Evolutionary conservation across 2,113 vertebrate genomes (phyloP).

Genomic region (Casuarius casuarius): DNA sequence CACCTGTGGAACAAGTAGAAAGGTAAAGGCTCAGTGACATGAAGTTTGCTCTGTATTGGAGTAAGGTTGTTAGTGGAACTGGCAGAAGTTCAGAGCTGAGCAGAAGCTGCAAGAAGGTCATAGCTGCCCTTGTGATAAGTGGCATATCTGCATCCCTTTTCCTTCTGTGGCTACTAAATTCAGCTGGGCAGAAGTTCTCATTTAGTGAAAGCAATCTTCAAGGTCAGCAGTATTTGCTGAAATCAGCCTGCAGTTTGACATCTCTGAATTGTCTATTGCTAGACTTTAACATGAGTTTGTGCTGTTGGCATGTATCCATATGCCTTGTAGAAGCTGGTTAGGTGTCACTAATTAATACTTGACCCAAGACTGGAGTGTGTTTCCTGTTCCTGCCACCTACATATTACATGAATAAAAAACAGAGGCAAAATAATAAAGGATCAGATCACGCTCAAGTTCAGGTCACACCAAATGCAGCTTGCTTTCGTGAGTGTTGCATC

Average conservation of each 20-base stretch:
- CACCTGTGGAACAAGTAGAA: constrained; percentile 59
- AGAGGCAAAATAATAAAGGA: background rate
- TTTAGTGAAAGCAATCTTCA: background rate
- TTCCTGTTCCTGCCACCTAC: background rate
- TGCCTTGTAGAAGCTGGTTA: background rate
- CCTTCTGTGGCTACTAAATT: background rate
- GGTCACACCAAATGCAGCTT: background rate
- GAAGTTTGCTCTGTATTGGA: background rate
- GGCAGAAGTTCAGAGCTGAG: background rate
- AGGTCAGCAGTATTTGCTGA: background rate
- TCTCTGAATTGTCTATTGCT: background rate
- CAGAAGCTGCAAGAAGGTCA: background rate
- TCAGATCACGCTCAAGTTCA: background rate
- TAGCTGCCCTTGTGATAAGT: background rate
- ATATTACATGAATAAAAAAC: background rate
- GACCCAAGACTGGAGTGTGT: background rate
- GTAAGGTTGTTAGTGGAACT: background rate
- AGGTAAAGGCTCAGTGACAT: background rate
- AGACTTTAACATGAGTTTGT: background rate
- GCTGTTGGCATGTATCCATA: accelerated
- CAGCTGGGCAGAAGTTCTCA: background rate
- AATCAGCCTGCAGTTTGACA: background rate
- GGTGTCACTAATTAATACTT: background rate
- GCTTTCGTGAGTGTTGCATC: background rate
- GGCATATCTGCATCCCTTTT: accelerated